Base-by-base conservation (phyloP, 1,140 invertebrate genomes). In the Drosophila littoralis region DNA sequence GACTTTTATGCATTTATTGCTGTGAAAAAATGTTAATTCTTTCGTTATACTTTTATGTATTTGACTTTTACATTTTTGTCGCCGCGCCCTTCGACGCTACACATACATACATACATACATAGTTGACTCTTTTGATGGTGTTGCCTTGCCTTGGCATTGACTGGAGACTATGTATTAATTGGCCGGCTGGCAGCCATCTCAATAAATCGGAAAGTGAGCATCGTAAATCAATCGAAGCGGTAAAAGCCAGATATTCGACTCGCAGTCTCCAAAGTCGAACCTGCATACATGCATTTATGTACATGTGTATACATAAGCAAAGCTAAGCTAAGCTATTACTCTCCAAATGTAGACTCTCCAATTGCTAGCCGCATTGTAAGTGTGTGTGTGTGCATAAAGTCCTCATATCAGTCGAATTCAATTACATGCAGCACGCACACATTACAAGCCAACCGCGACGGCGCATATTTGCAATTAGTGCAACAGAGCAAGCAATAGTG, bases 11-110 rank as follows among this genome's bases (percentile, higher is more conserved):
- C 45, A 68, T 77, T 77, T 74, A 77, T 77, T 77, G 58, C 75
- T 77, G 75, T 74, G 75, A 77, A 77, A 76, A 77, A 66, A 63
- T 77, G 57, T 77, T 67, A 51, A 68, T 77, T 68, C 64, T 67
- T 58, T 63, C 69, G 63, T 73, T 72, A 73, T 73, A 67, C 45
- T 66, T 76, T 76, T 76, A 77, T 73, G 68, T 43, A 45, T 68
- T 73, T 50, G 60, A 75, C 73, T 71, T 66, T 71, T 65, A 71
- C 38, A 70, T 71, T 71, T 58, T 58, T 59, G 38, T 35, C 52
- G 40, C 4, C n/a, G 52, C 17, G 17, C 42, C 51, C 22, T 38
- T 28, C 33, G 40, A 8, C 54, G 22, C 22, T 8, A 6, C 35
- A 60, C 35, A 71, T n/a, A n/a, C n/a, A n/a, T n/a, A n/a, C n/a